These are phyloP conservation scores for Calliphora vicina DNA, from an alignment of 1,140 invertebrate genomes.

Conservation along the genomic window DNA sequence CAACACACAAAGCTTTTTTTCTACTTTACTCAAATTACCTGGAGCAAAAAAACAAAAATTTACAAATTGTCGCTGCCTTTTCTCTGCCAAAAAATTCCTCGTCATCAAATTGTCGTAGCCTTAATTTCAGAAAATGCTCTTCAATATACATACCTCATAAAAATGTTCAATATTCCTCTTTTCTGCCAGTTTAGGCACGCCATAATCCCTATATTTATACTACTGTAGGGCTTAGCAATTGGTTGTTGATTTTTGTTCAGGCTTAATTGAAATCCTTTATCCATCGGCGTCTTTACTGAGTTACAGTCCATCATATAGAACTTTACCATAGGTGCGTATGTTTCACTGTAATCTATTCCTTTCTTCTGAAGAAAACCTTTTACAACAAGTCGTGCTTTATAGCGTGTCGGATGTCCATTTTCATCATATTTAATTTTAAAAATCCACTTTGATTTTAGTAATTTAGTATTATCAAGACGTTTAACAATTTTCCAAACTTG, in stretches of 20 bases:
- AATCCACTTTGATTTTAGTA: slow-evolving; percentile 1
- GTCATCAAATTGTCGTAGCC: too few relatives aligned
- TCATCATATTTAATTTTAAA: slow-evolving; percentile 36
- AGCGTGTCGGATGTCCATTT: background rate
- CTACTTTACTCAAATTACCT: too few relatives aligned
- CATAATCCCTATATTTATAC: too few relatives aligned
- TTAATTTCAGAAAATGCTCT: too few relatives aligned
- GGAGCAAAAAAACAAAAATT: too few relatives aligned
- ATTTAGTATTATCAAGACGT: background rate
- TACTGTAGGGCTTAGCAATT: background rate
- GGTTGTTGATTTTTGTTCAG: too few relatives aligned
- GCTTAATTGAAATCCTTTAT: background rate
- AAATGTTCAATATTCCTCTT: too few relatives aligned
- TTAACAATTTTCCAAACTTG: background rate
- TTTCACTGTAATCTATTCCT: slow-evolving; percentile 33
- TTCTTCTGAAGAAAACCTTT: slow-evolving; percentile 27
- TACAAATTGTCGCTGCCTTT: too few relatives aligned
- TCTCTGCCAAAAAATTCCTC: too few relatives aligned
- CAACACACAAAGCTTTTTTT: too few relatives aligned
- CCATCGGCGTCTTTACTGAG: background rate
- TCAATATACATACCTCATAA: too few relatives aligned
- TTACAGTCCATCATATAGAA: background rate
- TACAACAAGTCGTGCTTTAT: slow-evolving; percentile 57
- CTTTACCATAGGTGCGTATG: slow-evolving; percentile 1
- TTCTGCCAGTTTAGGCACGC: too few relatives aligned